phyloP scores from a whole-genome alignment of 2,888 invertebrate genomes.

The Ctenicera cuprea region DNA sequence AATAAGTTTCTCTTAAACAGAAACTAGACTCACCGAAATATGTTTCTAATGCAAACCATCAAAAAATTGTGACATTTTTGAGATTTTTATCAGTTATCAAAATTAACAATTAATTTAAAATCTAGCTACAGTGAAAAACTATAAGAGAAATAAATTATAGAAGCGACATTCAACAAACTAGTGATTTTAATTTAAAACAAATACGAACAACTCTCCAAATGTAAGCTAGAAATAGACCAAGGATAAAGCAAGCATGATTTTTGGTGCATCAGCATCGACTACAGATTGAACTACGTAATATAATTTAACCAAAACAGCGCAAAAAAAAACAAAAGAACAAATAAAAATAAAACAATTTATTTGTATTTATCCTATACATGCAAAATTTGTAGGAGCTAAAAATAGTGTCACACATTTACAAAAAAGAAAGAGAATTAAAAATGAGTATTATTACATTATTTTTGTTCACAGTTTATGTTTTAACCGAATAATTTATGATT shows the following conservation, averaged over 20 bases:
- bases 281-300: background rate
- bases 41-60: no score
- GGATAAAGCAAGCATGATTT: slow-evolving; percentile 1
- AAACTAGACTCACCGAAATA: no score
- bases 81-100: no score
- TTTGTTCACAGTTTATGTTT: no score
- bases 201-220: background rate
- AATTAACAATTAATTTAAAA: no score
- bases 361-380: slow-evolving; percentile 60
- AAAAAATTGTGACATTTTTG: no score
- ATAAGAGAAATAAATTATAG: no score
- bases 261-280: background rate
- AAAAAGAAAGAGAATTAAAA: slow-evolving; percentile 37
- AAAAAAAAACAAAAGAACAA: slow-evolving; percentile 43
- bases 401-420: slow-evolving; percentile 48
- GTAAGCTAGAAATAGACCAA: background rate
- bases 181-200: no score
- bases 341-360: slow-evolving; percentile 65
- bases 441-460: slow-evolving; percentile 29
- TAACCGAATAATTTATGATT: background rate
- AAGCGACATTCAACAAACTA: no score
- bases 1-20: no score
- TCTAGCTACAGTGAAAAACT: no score
- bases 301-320: background rate
- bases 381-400: slow-evolving; percentile 58